Base-by-base conservation (phyloP, 2,797 vertebrate species). In the Lacerta bilineata region DNA sequence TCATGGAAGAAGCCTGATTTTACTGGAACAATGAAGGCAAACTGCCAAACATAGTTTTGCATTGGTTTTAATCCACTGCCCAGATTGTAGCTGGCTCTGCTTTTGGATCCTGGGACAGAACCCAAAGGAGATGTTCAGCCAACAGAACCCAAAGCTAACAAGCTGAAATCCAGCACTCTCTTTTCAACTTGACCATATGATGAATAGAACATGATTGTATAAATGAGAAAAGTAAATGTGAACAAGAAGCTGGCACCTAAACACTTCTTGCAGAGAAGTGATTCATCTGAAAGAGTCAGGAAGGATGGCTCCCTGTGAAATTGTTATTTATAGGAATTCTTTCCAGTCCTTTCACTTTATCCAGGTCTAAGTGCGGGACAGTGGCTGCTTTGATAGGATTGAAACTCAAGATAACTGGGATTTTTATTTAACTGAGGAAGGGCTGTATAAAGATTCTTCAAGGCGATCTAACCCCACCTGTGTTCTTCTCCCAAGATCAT, bases 11-110 rank as follows among this genome's bases (percentile, higher is more conserved):
- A 89, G 89, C 91, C 90, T 92, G 72, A 66, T 91, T 88, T 83
- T 66, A 43, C 89, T 84, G 90, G 93, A 90, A 87, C 94, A 93
- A 20, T 90, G 78, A 90, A 82, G 80, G 87, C 93, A 81, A 90
- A 80, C 78, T 71, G 29, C 46, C 85, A 61, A 83, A 25, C 83
- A 83, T 90, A 83, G 88, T 68, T 76, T 71, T 39, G 88, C 43
- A 82, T 90, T 92, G 84, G 10, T n/a, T 93, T 71, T 89, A 88
- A 27, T 50, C 88, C 72, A 89, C 85, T 93, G 91, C 87, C 82
- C 93, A 76, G 29, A 88, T 84, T 83, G 0, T 88, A 86, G 61
- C 84, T 90, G 86, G 86, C 89, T 84, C 50, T 88, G 80, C 88
- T 93, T 0, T 0, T 89, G 85, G 68, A 92, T 91, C 11, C 23